Conservation (phyloP, 2,797 vertebrate species). For the Sibirionetta formosa region DNA sequence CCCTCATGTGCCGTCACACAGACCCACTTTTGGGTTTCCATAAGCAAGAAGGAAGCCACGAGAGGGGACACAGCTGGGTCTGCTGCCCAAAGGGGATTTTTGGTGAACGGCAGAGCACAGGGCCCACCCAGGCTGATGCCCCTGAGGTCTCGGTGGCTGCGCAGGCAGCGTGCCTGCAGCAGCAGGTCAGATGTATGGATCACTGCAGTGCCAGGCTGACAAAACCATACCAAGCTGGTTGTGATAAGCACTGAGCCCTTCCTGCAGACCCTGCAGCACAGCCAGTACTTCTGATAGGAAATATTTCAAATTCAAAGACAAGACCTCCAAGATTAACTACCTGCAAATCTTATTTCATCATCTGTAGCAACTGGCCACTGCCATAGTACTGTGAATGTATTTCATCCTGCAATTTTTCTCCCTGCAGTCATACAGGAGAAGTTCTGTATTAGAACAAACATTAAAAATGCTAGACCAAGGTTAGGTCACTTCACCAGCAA, state of each 20-base stretch:
- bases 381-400: background rate
- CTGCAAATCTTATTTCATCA: constrained; percentile 16
- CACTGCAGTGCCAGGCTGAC: fast-evolving
- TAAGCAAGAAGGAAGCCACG: background rate
- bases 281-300: background rate
- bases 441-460: constrained; percentile 18
- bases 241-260: background rate
- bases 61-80: fast-evolving
- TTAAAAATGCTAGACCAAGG: constrained; percentile 34
- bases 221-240: background rate
- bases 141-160: background rate
- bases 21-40: background rate
- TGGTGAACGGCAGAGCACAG: background rate
- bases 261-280: background rate
- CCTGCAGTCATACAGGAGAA: constrained; percentile 7
- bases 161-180: fast-evolving
- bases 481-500: constrained; percentile 13
- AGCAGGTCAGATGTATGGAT: fast-evolving
- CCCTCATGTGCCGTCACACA: background rate
- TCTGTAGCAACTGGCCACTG: background rate
- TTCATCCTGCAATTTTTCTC: constrained; percentile 19
- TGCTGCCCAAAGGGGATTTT: background rate
- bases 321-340: background rate
- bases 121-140: fast-evolving
- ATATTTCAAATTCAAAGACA: background rate